These are phyloP conservation scores for Scartelaos histophorus DNA, from an alignment of 2,113 vertebrate species.

Conservation along the genomic window DNA sequence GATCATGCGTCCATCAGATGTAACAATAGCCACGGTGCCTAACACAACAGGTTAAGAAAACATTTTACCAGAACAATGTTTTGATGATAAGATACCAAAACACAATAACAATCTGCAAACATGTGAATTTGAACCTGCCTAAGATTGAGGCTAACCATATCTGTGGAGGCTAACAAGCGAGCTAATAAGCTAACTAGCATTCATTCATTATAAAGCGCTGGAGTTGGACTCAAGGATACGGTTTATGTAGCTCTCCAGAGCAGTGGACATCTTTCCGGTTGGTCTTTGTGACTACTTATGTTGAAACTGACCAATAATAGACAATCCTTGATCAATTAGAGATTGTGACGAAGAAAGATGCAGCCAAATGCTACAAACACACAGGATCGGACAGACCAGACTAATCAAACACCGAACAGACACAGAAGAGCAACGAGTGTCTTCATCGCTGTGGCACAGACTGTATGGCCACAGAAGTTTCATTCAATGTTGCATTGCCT, in stretches of 20 bases:
- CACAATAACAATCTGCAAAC: background rate
- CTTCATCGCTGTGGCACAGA: too few species aligned
- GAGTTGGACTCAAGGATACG: constrained; percentile 73
- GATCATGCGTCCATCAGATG: constrained; percentile 97
- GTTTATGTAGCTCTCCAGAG: constrained; percentile 82
- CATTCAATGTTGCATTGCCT: background rate
- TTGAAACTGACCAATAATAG: background rate
- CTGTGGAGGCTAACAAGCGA: too few species aligned
- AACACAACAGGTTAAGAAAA: constrained; percentile 72
- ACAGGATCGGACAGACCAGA: constrained; percentile 5
- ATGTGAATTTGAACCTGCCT: background rate
- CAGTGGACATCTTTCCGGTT: constrained; percentile 74
- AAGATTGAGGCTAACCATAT: constrained; percentile 2
- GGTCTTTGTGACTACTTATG: background rate
- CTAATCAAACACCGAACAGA: background rate
- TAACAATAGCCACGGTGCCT: constrained; percentile 97
- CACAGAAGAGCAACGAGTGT: background rate
- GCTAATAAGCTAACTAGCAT: constrained; percentile 35
- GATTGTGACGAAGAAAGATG: background rate
- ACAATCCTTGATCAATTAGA: background rate
- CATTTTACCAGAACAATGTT: background rate
- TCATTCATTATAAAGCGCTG: constrained; percentile 22
- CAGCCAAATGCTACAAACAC: background rate
- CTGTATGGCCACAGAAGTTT: too few species aligned
- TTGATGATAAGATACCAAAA: background rate